phyloP scores from a whole-genome alignment of 1,140 invertebrate genomes.

The Drosophila pseudoobscura region DNA sequence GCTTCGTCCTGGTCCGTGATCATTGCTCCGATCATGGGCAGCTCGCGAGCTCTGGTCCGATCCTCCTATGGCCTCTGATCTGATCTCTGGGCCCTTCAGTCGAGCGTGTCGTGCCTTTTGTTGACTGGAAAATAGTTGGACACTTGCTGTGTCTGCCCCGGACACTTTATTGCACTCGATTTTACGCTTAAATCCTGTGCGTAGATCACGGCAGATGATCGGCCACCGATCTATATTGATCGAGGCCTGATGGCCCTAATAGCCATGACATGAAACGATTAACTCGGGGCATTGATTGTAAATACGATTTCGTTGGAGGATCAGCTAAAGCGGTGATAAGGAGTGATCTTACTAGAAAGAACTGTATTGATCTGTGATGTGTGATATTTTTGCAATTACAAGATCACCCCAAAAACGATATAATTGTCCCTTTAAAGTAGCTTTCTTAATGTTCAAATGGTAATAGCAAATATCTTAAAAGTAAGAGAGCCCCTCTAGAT shows the following conservation, averaged over 20 bases:
- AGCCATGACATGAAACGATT: slow-evolving; percentile 69
- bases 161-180: slow-evolving; percentile 73
- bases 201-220: slow-evolving; percentile 33
- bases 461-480: too few relatives aligned
- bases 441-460: too few relatives aligned
- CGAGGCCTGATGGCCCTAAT: slow-evolving; percentile 57
- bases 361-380: neutral
- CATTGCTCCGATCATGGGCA: slow-evolving; percentile 65
- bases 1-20: slow-evolving; percentile 47
- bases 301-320: slow-evolving; percentile 16
- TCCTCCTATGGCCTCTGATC: slow-evolving; percentile 4
- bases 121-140: slow-evolving; percentile 58
- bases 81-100: slow-evolving; percentile 10
- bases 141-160: slow-evolving; percentile 60
- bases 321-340: slow-evolving; percentile 24
- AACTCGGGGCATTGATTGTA: slow-evolving; percentile 25
- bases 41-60: slow-evolving; percentile 52
- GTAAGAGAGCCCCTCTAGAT: too few relatives aligned
- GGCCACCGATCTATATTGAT: slow-evolving; percentile 37
- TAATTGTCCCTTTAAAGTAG: too few relatives aligned
- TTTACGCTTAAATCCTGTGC: slow-evolving; percentile 62
- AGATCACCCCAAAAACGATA: too few relatives aligned
- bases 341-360: slow-evolving; percentile 5
- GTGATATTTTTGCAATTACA: neutral
- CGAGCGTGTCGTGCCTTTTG: slow-evolving; percentile 59